These are phyloP conservation scores for Mohoua ochrocephala DNA, from an alignment of 2,113 vertebrate species.

Conservation along the genomic window DNA sequence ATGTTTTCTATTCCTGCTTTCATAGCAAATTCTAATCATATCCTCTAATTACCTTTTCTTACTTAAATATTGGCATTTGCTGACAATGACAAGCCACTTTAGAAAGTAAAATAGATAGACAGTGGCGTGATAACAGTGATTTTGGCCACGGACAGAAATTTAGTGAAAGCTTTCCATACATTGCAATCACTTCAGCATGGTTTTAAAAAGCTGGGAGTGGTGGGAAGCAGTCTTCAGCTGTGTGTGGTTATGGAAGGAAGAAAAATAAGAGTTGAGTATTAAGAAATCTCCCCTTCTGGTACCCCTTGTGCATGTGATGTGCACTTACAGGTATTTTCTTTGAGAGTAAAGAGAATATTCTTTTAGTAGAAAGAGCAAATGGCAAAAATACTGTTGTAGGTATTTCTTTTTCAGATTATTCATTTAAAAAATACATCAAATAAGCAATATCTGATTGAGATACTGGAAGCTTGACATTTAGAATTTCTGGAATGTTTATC, in stretches of 20 bases:
- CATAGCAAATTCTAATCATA: neutral
- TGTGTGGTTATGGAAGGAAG: neutral
- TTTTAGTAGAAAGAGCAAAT: neutral
- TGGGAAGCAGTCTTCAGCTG: neutral
- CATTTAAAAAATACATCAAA: neutral
- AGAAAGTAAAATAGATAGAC: neutral
- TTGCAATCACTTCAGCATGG: neutral
- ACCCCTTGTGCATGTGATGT: neutral
- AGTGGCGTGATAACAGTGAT: neutral
- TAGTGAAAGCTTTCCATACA: neutral
- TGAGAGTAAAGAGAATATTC: neutral
- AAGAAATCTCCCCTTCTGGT: neutral
- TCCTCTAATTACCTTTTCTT: neutral
- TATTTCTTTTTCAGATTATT: neutral
- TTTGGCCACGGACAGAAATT: neutral
- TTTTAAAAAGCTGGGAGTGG: neutral
- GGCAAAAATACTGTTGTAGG: neutral
- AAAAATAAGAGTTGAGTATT: neutral
- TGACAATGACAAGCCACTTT: neutral
- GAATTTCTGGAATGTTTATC: neutral
- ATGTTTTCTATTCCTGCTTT: neutral
- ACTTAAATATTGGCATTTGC: neutral
- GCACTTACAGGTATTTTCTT: neutral
- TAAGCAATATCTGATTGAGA: neutral
- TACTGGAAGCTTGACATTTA: neutral